Percentiles rank a stretch among this genome's conserved stretches.
phyloP scores from a whole-genome alignment of 2,113 vertebrate genomes.

The Baryphthengus martii region DNA sequence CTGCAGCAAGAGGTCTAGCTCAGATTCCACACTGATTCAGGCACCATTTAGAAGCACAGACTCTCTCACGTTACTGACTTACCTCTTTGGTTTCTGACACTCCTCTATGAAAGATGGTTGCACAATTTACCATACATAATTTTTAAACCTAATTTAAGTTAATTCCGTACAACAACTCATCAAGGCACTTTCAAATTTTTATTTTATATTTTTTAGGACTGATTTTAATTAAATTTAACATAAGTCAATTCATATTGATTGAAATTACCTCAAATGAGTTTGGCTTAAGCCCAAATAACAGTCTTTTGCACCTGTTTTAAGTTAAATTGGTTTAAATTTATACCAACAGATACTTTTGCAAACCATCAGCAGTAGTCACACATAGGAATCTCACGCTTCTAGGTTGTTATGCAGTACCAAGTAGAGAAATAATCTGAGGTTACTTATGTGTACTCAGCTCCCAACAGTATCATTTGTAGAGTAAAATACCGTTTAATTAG shows the following conservation, averaged over 20 bases:
- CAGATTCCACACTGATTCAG: background rate
- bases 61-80: background rate
- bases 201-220: background rate
- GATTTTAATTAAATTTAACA: conserved; percentile 50
- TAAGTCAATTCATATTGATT: conserved; percentile 60
- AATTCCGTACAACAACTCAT: conserved; percentile 18
- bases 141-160: conserved; percentile 48
- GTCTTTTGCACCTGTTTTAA: conserved; percentile 58
- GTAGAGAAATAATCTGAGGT: background rate
- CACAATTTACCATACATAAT: conserved; percentile 14
- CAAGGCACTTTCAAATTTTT: background rate
- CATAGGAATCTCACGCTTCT: background rate
- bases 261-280: conserved; percentile 61
- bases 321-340: conserved; percentile 39
- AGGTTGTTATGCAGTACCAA: background rate
- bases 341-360: background rate
- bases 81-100: background rate
- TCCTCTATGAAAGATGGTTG: background rate
- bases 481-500: background rate
- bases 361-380: background rate
- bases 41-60: background rate
- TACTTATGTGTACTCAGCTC: background rate
- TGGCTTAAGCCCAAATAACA: conserved; percentile 44
- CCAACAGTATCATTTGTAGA: background rate
- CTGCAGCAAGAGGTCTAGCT: background rate